Conservation (phyloP, 1,140 invertebrate genomes). For the Temnothorax curvispinosus region DNA sequence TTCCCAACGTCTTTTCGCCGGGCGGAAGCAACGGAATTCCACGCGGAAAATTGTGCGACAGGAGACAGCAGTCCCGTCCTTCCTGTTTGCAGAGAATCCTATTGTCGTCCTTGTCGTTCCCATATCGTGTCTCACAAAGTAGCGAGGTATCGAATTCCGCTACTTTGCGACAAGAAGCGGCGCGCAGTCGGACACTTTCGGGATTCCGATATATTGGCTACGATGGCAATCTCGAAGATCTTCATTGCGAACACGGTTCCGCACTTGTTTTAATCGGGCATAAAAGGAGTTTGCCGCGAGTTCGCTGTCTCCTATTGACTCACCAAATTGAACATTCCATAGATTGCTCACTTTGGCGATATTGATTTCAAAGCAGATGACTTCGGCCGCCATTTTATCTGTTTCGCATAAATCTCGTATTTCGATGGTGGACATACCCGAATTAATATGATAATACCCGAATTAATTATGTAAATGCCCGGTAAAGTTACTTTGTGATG, state of each 20-base stretch:
- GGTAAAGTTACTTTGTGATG: neutral
- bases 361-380: slow-evolving; percentile 40
- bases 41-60: slow-evolving; percentile 44
- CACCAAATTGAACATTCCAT: slow-evolving; percentile 61
- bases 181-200: slow-evolving; percentile 54
- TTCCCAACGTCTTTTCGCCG: slow-evolving; percentile 57
- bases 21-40: slow-evolving; percentile 26
- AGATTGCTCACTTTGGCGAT: slow-evolving; percentile 8
- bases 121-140: slow-evolving; percentile 63
- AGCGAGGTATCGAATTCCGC: slow-evolving; percentile 70
- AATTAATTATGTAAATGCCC: slow-evolving; percentile 25
- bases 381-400: slow-evolving; percentile 12
- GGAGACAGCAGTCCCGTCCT: slow-evolving; percentile 8
- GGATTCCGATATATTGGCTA: slow-evolving; percentile 58
- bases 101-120: slow-evolving; percentile 50
- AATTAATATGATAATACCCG: neutral
- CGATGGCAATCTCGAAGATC: slow-evolving; percentile 51
- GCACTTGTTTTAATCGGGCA: slow-evolving; percentile 79
- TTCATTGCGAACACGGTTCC: slow-evolving; percentile 73
- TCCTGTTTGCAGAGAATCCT: slow-evolving; percentile 34
- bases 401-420: slow-evolving; percentile 2
- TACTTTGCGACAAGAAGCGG: slow-evolving; percentile 59
- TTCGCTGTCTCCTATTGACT: slow-evolving; percentile 39
- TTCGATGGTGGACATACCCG: neutral
- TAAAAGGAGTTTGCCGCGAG: slow-evolving; percentile 52